A percentile compares a stretch with the other conserved stretches of the same genome.
Conservation (phyloP, 1,140 invertebrate species). For the Rhyzopertha dominica region DNA sequence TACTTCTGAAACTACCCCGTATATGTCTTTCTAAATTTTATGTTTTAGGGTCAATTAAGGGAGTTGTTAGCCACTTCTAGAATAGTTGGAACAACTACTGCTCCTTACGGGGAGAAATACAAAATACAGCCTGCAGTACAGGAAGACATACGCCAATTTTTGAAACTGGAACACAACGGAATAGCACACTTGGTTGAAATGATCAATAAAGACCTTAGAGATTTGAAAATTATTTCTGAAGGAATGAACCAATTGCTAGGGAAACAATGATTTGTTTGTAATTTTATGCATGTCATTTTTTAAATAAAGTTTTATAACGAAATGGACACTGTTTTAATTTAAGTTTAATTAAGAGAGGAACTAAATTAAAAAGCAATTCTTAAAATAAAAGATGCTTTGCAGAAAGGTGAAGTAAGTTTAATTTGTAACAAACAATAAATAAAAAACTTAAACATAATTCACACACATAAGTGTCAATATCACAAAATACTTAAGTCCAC, state of each 20-base stretch:
- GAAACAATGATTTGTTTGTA: too few relatives aligned
- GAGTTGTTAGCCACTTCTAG: constrained; percentile 73
- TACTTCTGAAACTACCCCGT: constrained; percentile 43
- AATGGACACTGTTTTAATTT: too few relatives aligned
- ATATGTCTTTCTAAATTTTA: constrained; percentile 10
- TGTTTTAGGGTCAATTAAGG: constrained; percentile 71
- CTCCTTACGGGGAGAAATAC: constrained; percentile 48
- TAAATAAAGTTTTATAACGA: too few relatives aligned
- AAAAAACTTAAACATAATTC: too few relatives aligned
- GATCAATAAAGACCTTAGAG: constrained; percentile 68
- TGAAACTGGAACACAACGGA: constrained; percentile 77
- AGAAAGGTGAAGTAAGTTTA: too few relatives aligned
- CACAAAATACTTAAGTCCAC: too few relatives aligned
- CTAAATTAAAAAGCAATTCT: too few relatives aligned
- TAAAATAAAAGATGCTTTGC: too few relatives aligned
- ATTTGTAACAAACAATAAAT: too few relatives aligned
- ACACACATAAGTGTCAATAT: too few relatives aligned
- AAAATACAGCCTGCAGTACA: constrained; percentile 57
- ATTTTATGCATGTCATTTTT: too few relatives aligned
- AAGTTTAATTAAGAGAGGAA: too few relatives aligned
- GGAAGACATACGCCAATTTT: constrained; percentile 66
- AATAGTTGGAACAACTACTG: constrained; percentile 25
- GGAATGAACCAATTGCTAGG: constrained; percentile 68
- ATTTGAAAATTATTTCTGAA: constrained; percentile 75
- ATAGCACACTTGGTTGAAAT: constrained; percentile 77